Base-by-base conservation (phyloP, 2,888 invertebrate genomes). In the Lissocephala sabroskyi region DNA sequence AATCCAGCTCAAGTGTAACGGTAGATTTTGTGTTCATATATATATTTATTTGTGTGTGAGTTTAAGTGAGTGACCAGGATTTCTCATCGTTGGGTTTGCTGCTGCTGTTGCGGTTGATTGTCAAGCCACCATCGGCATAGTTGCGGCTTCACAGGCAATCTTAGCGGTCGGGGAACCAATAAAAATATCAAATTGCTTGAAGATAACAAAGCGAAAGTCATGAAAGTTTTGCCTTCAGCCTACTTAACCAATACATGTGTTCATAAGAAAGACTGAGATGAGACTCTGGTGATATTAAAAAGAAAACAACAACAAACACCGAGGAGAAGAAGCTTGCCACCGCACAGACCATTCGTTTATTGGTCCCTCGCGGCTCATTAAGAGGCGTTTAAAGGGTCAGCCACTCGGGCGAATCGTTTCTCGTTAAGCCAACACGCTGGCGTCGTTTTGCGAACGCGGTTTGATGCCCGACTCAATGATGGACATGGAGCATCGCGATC, bases 401-500 rank as follows among this genome's bases (percentile, higher is more conserved):
- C 10, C 13, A n/a, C n/a, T n/a, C n/a, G n/a, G n/a, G n/a, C n/a
- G n/a, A n/a, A n/a, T n/a, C n/a, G n/a, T n/a, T n/a, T n/a, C n/a
- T n/a, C n/a, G n/a, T 23, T 23, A 11, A 37, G 49, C 65, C 63
- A 59, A 40, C 56, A 59, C 74, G 37, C 63, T 73, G 79, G 71
- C 71, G 56, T 70, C 71, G 62, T 70, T 70, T 66, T 76, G 76
- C 45, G 71, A 73, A 48, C 77, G 71, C 57, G 79, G 79, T 62
- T 62, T 79, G 13, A 74, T 74, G 73, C 79, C 73, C 42, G 73
- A 74, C 26, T 74, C 77, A 47, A 74, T 74, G 71, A 74, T 74
- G 70, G 77, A 74, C 30, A 74, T 79, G 79, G 73, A 74, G 59
- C 79, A 79, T 49, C 63, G 73, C 42, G 79, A 76, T 54, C 65